Conservation (phyloP, 2,797 vertebrate species). For the Triplophysa bombifrons region DNA sequence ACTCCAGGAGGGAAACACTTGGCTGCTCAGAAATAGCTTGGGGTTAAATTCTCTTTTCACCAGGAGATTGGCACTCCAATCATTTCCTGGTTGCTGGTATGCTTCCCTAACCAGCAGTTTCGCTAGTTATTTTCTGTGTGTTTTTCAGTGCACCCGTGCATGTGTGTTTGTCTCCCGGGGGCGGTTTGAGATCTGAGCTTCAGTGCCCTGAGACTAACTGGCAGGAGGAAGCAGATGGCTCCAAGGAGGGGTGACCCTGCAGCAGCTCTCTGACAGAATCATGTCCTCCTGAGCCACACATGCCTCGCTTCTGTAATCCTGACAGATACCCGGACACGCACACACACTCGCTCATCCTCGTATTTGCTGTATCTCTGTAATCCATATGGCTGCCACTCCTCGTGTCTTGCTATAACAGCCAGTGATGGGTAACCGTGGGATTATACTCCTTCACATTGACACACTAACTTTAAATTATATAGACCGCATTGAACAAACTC, state of each 20-base stretch:
- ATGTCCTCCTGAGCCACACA: conserved; percentile 40
- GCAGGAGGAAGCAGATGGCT: conserved; percentile 52
- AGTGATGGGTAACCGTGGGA: conserved; percentile 38
- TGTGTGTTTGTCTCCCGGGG: conserved; percentile 15
- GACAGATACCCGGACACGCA: conserved; percentile 29
- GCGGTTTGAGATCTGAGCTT: conserved; percentile 48
- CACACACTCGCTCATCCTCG: conserved; percentile 16
- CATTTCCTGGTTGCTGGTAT: conserved; percentile 27
- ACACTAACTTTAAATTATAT: conserved; percentile 27
- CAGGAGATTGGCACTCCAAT: conserved; percentile 23
- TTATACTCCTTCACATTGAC: conserved; percentile 22
- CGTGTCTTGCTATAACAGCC: conserved; percentile 17
- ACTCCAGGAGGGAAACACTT: conserved; percentile 5
- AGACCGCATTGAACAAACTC: conserved; percentile 13
- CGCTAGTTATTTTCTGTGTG: conserved; percentile 27
- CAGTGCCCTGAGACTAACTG: conserved; percentile 46
- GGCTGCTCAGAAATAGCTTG: background rate
- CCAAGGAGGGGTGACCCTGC: conserved; percentile 38
- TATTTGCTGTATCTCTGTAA: conserved; percentile 25
- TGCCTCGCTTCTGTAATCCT: conserved; percentile 46
- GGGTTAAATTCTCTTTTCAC: conserved; percentile 32
- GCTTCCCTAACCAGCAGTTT: conserved; percentile 8
- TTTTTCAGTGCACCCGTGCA: conserved; percentile 12
- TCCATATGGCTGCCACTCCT: conserved; percentile 44
- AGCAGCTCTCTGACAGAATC: conserved; percentile 40